Conservation (phyloP, 2,888 invertebrate genomes). For the Apoderus coryli region DNA sequence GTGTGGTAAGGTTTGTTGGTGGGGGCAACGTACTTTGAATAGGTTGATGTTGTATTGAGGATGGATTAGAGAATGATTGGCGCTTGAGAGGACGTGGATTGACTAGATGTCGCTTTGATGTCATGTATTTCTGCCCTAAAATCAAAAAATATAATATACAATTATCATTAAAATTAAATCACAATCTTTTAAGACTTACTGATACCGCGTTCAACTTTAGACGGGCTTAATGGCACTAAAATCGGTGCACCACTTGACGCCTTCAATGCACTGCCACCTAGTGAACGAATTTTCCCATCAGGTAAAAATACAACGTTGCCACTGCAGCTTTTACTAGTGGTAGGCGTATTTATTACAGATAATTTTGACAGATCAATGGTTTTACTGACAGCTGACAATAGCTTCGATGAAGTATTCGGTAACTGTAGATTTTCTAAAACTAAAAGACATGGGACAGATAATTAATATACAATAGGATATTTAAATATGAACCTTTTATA, state of each 20-base stretch:
- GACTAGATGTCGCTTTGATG: too few relatives aligned
- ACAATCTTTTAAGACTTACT: too few relatives aligned
- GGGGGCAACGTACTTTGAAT: conserved; percentile 23
- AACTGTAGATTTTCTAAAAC: conserved; percentile 31
- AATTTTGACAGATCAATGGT: conserved; percentile 28
- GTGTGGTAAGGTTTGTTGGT: conserved; percentile 34
- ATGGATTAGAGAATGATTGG: conserved; percentile 4
- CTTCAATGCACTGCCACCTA: conserved; percentile 15
- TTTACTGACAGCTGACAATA: conserved; percentile 22
- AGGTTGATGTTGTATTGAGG: conserved; percentile 8
- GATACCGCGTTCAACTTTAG: too few relatives aligned
- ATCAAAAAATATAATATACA: conserved; percentile 3
- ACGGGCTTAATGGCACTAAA: conserved; percentile 17
- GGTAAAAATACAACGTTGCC: conserved; percentile 29
- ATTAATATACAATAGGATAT: too few relatives aligned
- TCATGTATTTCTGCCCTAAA: conserved; percentile 7
- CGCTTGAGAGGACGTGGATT: conserved; percentile 3
- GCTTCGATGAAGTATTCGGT: conserved; percentile 20
- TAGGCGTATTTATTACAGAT: conserved; percentile 23
- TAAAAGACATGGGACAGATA: too few relatives aligned
- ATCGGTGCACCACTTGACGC: conserved; percentile 17
- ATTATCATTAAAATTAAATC: too few relatives aligned
- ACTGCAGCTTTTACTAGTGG: conserved; percentile 15
- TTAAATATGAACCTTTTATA: too few relatives aligned
- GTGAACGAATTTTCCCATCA: conserved; percentile 28